These are phyloP conservation scores for Corythoichthys haematopterus DNA, from an alignment of 2,113 vertebrate genomes.

Conservation along the genomic window DNA sequence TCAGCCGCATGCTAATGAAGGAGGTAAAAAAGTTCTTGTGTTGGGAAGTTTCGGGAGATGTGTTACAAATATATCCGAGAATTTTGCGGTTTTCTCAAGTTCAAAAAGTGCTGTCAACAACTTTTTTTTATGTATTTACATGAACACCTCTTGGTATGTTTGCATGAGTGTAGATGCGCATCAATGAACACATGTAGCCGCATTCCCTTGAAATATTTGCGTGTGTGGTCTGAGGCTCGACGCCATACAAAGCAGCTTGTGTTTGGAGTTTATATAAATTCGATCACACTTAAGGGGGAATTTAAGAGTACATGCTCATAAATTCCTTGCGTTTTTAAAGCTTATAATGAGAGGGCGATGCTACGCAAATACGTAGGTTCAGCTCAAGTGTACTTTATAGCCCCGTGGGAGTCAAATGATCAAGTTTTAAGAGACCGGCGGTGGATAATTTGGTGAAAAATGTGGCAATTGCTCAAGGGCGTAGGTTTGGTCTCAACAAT, in stretches of 20 bases:
- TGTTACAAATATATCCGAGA: background rate
- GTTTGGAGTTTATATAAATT: slow-evolving; percentile 21
- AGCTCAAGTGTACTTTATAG: background rate
- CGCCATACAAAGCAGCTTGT: slow-evolving; percentile 43
- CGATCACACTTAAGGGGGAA: background rate
- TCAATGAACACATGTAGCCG: slow-evolving; percentile 2
- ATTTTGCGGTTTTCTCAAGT: slow-evolving; percentile 8
- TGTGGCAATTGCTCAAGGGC: background rate
- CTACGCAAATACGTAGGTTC: background rate
- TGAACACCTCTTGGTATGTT: slow-evolving; percentile 19
- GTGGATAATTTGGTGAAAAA: background rate
- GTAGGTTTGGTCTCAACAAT: too few species aligned
- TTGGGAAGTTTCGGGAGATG: slow-evolving; percentile 25
- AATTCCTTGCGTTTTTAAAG: background rate
- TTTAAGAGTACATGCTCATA: background rate
- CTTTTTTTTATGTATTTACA: slow-evolving; percentile 12
- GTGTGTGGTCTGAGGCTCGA: slow-evolving; percentile 38
- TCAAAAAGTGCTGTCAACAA: slow-evolving; percentile 27
- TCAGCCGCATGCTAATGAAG: slow-evolving; percentile 59
- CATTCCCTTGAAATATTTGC: slow-evolving; percentile 16
- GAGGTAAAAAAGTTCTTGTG: slow-evolving; percentile 23
- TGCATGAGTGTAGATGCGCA: background rate
- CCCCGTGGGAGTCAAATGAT: background rate
- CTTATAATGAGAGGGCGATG: background rate
- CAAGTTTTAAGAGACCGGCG: background rate